Evolutionary conservation across 1,140 invertebrate genomes (phyloP), one percentile per base, ranked within the genome.

Genomic region (Paramacrobiotus metropolitanus): DNA sequence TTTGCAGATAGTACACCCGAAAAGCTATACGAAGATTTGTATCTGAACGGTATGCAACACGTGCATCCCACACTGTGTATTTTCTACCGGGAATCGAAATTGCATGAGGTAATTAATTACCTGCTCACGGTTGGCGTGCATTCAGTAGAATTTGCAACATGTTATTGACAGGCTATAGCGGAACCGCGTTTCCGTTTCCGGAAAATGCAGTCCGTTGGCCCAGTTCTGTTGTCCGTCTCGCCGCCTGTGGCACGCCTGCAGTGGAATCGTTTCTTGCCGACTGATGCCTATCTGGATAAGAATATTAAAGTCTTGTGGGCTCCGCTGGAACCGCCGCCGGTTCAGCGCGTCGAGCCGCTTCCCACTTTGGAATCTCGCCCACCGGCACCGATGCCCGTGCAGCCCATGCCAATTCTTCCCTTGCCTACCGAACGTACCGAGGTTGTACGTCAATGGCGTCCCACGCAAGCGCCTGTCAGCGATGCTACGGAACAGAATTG

Each of bases 281-380:
- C 48, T 4, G 48, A 55, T 4, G 48, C 48, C 48, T 55, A 20
- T 24, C 9, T 55, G 15, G 48, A 55, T 24, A 55, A 55, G 48
- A 55, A 55, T 24, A 24, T 55, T 15, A 55, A 55, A 24, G 15
- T 9, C 9, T 24, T 55, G 15, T 55, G 48, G 48, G 48, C 48
- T 55, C 48, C 48, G 48, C 48, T 55, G 48, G 48, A 55, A 28
- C 48, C 48, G 24, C 48, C 48, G 24, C 48, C 48, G 9, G 15
- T 24, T 9, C 48, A 55, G 48, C 15, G 24, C 15, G 4, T 55
- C 15, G 48, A 55, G 28, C 48, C 48, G 9, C 48, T 55, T 9
- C n/a, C n/a, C n/a, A n/a, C n/a, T n/a, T n/a, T n/a, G n/a, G n/a
- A n/a, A n/a, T n/a, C n/a, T n/a, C n/a, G n/a, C n/a, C n/a, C n/a